Percentiles rank a stretch among this genome's conserved stretches.
Evolutionary conservation across 2,113 vertebrate species (phyloP).

Genomic region (Arenaria interpres): DNA sequence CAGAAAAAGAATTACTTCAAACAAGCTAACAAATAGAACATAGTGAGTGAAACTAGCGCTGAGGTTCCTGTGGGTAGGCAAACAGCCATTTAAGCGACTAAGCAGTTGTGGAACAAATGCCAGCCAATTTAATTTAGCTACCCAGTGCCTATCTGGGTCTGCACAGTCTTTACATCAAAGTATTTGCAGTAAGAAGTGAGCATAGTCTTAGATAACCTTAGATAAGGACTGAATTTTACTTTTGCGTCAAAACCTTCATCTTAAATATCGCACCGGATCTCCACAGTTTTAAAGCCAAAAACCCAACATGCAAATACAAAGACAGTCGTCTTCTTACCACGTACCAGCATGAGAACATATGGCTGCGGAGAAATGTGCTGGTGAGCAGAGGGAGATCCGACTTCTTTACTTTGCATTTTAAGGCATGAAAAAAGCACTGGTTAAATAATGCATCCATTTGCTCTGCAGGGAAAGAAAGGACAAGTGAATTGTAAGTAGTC

Average conservation of each 20-base stretch:
- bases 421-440: conserved; percentile 90
- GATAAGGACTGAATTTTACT: not conserved
- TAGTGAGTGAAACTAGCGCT: not conserved
- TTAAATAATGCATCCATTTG: conserved; percentile 89
- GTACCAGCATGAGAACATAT: conserved; percentile 96
- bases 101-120: not conserved
- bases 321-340: conserved; percentile 3
- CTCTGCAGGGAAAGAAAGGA: conserved; percentile 75
- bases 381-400: conserved; percentile 93
- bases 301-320: not conserved
- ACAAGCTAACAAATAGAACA: not conserved
- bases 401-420: conserved; percentile 92
- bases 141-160: not conserved
- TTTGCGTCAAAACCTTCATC: not conserved
- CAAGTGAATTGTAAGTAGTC: not conserved
- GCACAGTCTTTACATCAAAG: not conserved
- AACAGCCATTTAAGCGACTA: not conserved
- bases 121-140: not conserved
- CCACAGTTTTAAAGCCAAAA: not conserved
- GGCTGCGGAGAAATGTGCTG: conserved; percentile 90
- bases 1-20: not conserved
- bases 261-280: not conserved
- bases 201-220: not conserved
- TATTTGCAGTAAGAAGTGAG: not conserved
- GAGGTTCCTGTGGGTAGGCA: not conserved